Evolutionary conservation across 2,797 vertebrate species (phyloP).

Genomic region (Eurystomus glaucurus): DNA sequence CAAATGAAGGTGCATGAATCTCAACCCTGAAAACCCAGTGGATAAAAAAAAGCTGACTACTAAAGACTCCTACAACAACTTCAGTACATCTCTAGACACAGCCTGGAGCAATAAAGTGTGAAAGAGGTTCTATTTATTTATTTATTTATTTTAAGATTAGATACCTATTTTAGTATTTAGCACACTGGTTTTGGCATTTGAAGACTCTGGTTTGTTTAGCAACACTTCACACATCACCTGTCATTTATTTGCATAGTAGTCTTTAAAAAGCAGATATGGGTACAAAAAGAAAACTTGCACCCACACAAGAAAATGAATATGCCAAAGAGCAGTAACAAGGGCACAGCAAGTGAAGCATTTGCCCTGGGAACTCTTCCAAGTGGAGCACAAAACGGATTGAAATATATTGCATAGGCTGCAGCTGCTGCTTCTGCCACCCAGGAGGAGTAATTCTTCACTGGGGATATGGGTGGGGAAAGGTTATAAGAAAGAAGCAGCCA

Average conservation of each 20-base stretch:
- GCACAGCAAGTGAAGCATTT: background rate
- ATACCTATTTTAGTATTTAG: slow-evolving; percentile 29
- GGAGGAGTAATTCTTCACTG: background rate
- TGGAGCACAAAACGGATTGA: background rate
- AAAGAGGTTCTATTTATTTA: background rate
- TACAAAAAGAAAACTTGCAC: background rate
- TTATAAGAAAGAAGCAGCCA: background rate
- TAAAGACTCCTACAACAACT: slow-evolving; percentile 46
- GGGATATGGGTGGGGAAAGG: background rate
- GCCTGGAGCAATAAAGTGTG: slow-evolving; percentile 47
- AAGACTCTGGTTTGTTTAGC: background rate
- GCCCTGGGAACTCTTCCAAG: background rate
- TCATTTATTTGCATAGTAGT: background rate
- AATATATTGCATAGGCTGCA: background rate
- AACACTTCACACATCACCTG: background rate
- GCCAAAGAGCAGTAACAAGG: background rate
- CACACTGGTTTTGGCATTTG: slow-evolving; percentile 16
- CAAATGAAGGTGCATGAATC: slow-evolving; percentile 22
- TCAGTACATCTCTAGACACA: slow-evolving; percentile 46
- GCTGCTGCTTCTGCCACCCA: background rate
- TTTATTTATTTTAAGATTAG: slow-evolving; percentile 32
- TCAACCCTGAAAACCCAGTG: slow-evolving; percentile 41
- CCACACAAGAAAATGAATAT: background rate
- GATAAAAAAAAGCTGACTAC: slow-evolving; percentile 28
- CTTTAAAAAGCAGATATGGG: background rate